These are phyloP conservation scores for Peromyscus leucopus DNA, from an alignment of 2,113 vertebrate genomes.

Conservation along the genomic window DNA sequence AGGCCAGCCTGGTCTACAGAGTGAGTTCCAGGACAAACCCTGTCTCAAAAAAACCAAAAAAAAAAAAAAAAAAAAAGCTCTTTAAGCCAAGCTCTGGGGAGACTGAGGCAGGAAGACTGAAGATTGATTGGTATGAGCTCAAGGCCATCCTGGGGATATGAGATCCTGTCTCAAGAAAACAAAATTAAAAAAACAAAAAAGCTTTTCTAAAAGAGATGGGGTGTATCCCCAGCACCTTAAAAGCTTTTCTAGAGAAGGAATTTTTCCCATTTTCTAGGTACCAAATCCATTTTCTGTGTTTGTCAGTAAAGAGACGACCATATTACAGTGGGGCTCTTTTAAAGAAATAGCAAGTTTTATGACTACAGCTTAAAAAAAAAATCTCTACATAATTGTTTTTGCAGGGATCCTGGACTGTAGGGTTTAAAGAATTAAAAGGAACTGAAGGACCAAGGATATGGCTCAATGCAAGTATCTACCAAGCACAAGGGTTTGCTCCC, in stretches of 20 bases:
- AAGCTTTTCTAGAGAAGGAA: conserved; percentile 15
- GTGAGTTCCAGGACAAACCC: not conserved
- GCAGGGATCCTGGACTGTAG: not conserved
- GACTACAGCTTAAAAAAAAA: not conserved
- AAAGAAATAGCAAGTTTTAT: conserved; percentile 60
- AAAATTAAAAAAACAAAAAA: not conserved
- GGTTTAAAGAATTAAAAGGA: conserved; percentile 8
- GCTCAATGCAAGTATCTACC: not conserved
- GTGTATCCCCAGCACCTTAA: not conserved
- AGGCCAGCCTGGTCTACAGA: not conserved
- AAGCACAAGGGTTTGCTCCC: not conserved
- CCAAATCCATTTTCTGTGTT: not conserved
- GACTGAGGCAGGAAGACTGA: not conserved
- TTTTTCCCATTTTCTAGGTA: conserved; percentile 8
- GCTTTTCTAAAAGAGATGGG: not conserved
- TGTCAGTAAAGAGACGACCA: not conserved
- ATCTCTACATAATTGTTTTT: conserved; percentile 43
- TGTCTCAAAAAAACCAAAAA: not conserved
- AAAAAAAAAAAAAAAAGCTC: not conserved
- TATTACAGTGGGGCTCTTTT: not conserved
- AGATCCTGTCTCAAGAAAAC: not conserved
- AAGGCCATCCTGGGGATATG: not conserved
- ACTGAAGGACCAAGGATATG: not conserved
- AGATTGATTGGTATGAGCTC: not conserved
- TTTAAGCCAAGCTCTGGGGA: not conserved